These are phyloP conservation scores for Leucophenga varia DNA, from an alignment of 1,140 invertebrate species.

Conservation along the genomic window DNA sequence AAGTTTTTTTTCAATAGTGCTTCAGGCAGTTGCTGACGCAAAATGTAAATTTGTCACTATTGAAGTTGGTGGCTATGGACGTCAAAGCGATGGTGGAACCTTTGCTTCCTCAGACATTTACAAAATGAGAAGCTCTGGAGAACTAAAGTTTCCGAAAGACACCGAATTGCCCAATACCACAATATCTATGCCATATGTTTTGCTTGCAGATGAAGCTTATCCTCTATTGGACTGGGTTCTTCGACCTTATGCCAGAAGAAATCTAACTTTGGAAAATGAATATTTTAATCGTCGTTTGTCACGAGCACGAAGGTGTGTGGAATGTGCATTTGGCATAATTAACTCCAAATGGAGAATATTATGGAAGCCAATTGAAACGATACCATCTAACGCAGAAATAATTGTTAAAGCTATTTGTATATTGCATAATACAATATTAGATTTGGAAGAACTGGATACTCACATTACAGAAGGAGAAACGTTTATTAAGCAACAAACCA, in stretches of 20 bases:
- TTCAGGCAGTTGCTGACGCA: constrained; percentile 58
- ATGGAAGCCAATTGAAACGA: constrained; percentile 15
- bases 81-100: constrained; percentile 56
- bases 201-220: constrained; percentile 61
- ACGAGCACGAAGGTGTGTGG: constrained; percentile 12
- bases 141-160: constrained; percentile 16
- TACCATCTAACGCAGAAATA: constrained; percentile 9
- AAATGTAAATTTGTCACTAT: constrained; percentile 56
- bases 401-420: constrained; percentile 20
- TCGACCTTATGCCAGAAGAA: constrained; percentile 51
- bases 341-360: constrained; percentile 12
- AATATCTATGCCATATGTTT: constrained; percentile 59
- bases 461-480: constrained; percentile 6
- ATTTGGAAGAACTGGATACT: constrained; percentile 10
- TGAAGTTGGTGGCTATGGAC: constrained; percentile 55
- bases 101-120: constrained; percentile 48
- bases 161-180: constrained; percentile 49
- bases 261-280: constrained; percentile 13
- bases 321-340: constrained; percentile 17
- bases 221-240: constrained; percentile 51
- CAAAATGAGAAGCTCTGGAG: constrained; percentile 48
- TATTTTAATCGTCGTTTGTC: constrained; percentile 10
- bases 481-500: constrained; percentile 4
- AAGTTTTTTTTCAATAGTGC: constrained; percentile 53
- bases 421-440: constrained; percentile 16